A percentile compares a stretch with the other conserved stretches of the same genome.
phyloP scores from a whole-genome alignment of 2,113 vertebrate genomes.

The Nycticryphes semicollaris region DNA sequence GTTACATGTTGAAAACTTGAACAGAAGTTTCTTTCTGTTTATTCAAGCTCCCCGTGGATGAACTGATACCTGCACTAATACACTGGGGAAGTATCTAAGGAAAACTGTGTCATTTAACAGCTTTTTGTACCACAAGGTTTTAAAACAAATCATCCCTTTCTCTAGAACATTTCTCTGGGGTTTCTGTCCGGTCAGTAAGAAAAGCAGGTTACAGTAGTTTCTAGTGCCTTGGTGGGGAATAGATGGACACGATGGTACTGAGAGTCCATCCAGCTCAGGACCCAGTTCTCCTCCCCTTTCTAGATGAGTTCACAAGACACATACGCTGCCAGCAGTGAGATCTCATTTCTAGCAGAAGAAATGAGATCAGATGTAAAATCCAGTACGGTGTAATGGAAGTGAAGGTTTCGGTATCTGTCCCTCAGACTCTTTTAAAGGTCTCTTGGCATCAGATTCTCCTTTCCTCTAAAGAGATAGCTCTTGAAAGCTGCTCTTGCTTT shows the following conservation, averaged over 20 bases:
- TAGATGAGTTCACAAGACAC: neutral
- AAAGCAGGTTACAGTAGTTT: neutral
- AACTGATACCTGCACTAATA: neutral
- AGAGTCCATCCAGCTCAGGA: neutral
- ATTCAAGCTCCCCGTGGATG: neutral
- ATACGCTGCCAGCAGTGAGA: neutral
- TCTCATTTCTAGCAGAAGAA: neutral
- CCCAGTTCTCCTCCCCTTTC: neutral
- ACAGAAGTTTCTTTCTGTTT: neutral
- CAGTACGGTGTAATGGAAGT: neutral
- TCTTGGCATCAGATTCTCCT: neutral
- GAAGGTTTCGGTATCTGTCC: neutral
- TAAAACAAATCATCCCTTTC: neutral
- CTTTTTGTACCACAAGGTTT: neutral
- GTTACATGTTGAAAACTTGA: neutral
- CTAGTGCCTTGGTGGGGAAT: neutral
- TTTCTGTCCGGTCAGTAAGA: neutral
- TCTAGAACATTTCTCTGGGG: neutral
- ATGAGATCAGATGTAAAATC: slow-evolving; percentile 3
- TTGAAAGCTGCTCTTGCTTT: neutral
- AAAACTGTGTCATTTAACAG: neutral
- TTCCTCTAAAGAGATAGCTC: neutral
- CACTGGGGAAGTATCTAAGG: neutral
- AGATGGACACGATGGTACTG: too few relatives aligned
- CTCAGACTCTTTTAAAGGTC: neutral